Evolutionary conservation across 2,113 vertebrate species (phyloP).

Genomic region (Cricetomys ansorgei): DNA sequence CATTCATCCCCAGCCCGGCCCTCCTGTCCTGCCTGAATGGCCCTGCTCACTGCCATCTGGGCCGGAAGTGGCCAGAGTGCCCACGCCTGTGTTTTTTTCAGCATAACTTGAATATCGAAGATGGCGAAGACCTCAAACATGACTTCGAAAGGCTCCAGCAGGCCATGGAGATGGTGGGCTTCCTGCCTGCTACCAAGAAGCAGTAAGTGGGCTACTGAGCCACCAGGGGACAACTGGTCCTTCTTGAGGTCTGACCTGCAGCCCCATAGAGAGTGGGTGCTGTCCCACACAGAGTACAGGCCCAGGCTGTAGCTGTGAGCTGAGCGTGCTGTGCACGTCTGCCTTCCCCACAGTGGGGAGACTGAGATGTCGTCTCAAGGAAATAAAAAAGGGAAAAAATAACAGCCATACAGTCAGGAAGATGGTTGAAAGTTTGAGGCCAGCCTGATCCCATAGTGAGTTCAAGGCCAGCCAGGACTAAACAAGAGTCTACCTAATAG

Average conservation of each 20-base stretch:
- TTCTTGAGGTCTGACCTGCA: background rate
- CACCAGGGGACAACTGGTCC: background rate
- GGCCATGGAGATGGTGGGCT: constrained; percentile 99
- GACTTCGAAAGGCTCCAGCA: constrained; percentile 98
- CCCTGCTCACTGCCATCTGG: background rate
- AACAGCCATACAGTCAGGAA: background rate
- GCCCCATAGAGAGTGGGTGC: background rate
- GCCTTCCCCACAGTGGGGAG: background rate
- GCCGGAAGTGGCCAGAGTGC: background rate
- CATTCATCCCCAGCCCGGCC: constrained; percentile 50
- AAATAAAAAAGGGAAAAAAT: background rate
- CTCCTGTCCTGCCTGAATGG: background rate
- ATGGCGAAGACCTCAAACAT: constrained; percentile 96
- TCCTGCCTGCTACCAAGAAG: constrained; percentile 96
- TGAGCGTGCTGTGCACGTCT: background rate
- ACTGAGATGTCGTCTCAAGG: background rate
- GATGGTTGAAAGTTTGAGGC: background rate
- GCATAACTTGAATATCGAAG: constrained; percentile 99
- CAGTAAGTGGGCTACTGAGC: constrained; percentile 88
- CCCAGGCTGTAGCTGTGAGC: background rate
- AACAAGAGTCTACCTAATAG: background rate
- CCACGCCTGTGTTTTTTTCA: constrained; percentile 70
- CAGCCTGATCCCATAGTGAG: background rate
- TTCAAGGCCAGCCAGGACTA: background rate
- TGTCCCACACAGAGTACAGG: background rate